Evolutionary conservation across 1,140 invertebrate species (phyloP), one percentile per base, ranked within the genome.

Genomic region (Trichonephila clavata): DNA sequence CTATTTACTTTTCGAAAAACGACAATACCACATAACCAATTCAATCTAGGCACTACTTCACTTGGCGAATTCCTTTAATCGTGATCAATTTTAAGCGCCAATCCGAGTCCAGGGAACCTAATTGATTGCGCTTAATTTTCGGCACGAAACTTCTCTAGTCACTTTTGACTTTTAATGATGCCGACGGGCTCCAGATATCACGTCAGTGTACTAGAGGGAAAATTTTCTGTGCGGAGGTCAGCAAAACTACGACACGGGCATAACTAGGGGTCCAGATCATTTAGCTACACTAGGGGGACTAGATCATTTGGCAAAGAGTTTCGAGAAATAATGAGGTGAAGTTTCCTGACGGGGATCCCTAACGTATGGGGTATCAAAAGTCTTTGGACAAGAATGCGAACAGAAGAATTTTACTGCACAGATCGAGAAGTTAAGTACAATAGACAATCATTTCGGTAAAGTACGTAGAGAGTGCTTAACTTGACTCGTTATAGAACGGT

Each of bases 121-220:
- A 84, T 84, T 84, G 81, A 84, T 84, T 59, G 81, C 13, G 81
- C 50, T 84, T 57, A 84, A 84, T 84, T 84, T 84, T 84, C 81
- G 21, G 81, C 81, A 84, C 81, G 50, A 84, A 84, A 84, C 81
- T 50, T 84, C 81, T 59, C 81, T 13, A 57, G 43, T 84, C 81
- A 84, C 81, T 84, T 84, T 84, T 84, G 81, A 84, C 81, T 84
- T 84, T 84, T 84, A 84, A 84, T 84, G 81, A 84, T 84, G 81
- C 81, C 81, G 43, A 24, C 14, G 81, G 57, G 81, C 50, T 24
- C 24, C 50, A 27, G 57, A 84, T 84, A 84, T 50, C 81, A 84
- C 81, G 81, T 84, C 81, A 57, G 21, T 27, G n/a, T 50, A 13
- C n/a, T 50, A 84, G 24, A 59, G 57, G 81, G 43, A 43, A 84